Percentiles rank a stretch among this genome's conserved stretches.
Evolutionary conservation across 2,888 invertebrate genomes (phyloP).

Genomic region (Drosophila neonasuta): DNA sequence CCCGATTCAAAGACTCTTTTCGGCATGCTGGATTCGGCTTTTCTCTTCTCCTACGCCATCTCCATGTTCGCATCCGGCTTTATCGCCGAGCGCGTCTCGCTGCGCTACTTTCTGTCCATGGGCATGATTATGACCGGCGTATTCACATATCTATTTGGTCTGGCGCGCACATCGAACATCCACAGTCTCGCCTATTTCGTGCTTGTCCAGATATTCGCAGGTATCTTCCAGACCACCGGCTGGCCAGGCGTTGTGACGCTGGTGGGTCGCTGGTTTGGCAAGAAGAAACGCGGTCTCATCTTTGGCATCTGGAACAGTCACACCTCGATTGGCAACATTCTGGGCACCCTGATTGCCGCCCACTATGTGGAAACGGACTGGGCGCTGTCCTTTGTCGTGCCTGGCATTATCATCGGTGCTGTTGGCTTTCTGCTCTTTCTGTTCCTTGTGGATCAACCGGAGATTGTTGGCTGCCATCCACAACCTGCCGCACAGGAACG

Average conservation of each 20-base stretch:
- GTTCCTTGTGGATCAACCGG: conserved; percentile 92
- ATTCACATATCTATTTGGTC: conserved; percentile 93
- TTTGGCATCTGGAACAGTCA: conserved; percentile 99
- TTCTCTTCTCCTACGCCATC: conserved; percentile 94
- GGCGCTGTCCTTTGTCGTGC: conserved; percentile 95
- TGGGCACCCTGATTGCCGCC: conserved; percentile 94
- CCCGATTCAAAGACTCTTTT: conserved; percentile 89
- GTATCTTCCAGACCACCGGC: conserved; percentile 93
- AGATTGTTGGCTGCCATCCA: conserved; percentile 85
- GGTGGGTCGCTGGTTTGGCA: conserved; percentile 98
- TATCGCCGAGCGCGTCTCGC: conserved; percentile 94
- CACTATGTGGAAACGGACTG: conserved; percentile 93
- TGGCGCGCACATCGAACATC: conserved; percentile 90
- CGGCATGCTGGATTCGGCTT: conserved; percentile 94
- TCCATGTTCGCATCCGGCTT: conserved; percentile 96
- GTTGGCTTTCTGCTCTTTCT: conserved; percentile 90
- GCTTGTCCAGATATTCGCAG: conserved; percentile 92
- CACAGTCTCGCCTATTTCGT: conserved; percentile 93
- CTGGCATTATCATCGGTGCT: conserved; percentile 90
- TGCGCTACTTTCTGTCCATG: conserved; percentile 93
- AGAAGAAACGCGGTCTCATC: conserved; percentile 93
- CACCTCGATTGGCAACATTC: conserved; percentile 96
- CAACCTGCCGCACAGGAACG: conserved; percentile 54
- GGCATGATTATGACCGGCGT: conserved; percentile 95
- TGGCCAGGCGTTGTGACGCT: conserved; percentile 98